Conservation (phyloP, 1,140 invertebrate species). For the Parapsyche elsis region DNA sequence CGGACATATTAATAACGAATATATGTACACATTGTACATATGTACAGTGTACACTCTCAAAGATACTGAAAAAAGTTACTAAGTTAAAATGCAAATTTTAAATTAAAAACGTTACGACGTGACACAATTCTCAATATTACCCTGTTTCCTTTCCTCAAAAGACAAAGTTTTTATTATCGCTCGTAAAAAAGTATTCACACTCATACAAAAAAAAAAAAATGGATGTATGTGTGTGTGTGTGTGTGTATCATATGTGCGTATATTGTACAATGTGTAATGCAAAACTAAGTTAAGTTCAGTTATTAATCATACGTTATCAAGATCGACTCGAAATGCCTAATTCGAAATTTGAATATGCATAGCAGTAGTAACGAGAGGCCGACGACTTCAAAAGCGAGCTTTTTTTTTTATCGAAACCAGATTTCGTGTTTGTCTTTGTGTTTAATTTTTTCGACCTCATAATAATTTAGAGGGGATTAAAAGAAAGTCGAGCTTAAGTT, state of each 20-base stretch:
- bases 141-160: background rate
- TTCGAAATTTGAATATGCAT: constrained; percentile 18
- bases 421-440: too few species aligned
- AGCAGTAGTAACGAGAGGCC: background rate
- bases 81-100: background rate
- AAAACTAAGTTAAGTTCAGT: constrained; percentile 19
- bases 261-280: background rate
- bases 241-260: background rate
- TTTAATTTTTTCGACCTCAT: too few species aligned
- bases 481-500: background rate
- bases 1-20: too few species aligned
- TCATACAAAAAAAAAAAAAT: background rate
- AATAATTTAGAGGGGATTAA: too few species aligned
- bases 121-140: background rate
- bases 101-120: background rate
- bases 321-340: constrained; percentile 5
- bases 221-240: background rate
- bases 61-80: too few species aligned
- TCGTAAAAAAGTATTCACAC: background rate
- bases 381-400: too few species aligned
- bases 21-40: too few species aligned
- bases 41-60: too few species aligned
- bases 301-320: constrained; percentile 24
- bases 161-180: background rate
- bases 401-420: too few species aligned